Percentiles rank a stretch among this genome's conserved stretches.
phyloP scores from a whole-genome alignment of 1,140 invertebrate genomes.

The Caenorhabditis tropicalis region DNA sequence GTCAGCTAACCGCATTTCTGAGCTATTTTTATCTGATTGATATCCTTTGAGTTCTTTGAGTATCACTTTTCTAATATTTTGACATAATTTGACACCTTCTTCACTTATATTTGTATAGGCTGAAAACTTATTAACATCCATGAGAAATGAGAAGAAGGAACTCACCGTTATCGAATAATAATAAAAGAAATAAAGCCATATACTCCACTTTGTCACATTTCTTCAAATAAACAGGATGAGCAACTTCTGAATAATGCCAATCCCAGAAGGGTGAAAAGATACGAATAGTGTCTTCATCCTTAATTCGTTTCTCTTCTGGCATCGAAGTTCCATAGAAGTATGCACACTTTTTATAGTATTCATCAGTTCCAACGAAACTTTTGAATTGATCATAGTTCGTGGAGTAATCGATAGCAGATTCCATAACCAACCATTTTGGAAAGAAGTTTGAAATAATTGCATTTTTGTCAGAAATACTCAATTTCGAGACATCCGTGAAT shows the following conservation, averaged over 20 bases:
- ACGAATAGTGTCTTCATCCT: not conserved
- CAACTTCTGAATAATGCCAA: slow-evolving; percentile 24
- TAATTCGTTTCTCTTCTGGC: not conserved
- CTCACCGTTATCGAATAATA: not conserved
- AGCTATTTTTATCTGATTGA: slow-evolving; percentile 9
- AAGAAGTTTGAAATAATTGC: not conserved
- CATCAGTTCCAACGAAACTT: not conserved
- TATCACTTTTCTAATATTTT: slow-evolving; percentile 12
- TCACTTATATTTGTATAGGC: slow-evolving; percentile 9
- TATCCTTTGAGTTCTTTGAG: not conserved
- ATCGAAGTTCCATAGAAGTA: not conserved
- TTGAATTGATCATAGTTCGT: not conserved
- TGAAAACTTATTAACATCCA: not conserved
- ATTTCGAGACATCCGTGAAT: not conserved
- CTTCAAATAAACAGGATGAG: not conserved
- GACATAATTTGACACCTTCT: not conserved
- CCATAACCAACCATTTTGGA: not conserved
- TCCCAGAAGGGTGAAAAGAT: not conserved
- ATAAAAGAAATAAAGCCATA: not conserved
- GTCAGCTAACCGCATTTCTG: not conserved
- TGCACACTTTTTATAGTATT: not conserved
- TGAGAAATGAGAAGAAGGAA: not conserved
- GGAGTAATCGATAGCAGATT: not conserved
- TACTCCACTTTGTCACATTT: slow-evolving; percentile 2
- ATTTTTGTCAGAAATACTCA: not conserved